phyloP scores from a whole-genome alignment of 2,113 vertebrate genomes.

The Tragelaphus buxtoni region DNA sequence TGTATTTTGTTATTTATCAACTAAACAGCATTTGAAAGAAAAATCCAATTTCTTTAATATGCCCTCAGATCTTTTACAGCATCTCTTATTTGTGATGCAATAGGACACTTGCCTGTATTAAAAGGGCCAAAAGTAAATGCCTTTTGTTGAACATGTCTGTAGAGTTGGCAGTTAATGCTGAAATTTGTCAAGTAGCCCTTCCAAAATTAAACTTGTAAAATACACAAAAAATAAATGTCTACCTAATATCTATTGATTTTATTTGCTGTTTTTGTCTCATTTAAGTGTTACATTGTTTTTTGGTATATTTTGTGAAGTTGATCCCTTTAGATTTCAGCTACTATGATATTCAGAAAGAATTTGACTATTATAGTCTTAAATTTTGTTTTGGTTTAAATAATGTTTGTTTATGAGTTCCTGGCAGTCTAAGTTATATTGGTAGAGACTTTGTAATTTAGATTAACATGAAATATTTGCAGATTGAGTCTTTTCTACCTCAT shows the following conservation, averaged over 20 bases:
- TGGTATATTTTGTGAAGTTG: slow-evolving; percentile 38
- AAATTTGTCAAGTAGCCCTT: slow-evolving; percentile 78
- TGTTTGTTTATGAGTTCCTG: background rate
- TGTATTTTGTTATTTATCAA: slow-evolving; percentile 64
- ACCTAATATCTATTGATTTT: slow-evolving; percentile 80
- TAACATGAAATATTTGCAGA: background rate
- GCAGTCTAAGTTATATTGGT: background rate
- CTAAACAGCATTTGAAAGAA: slow-evolving; percentile 62
- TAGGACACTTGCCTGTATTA: slow-evolving; percentile 72
- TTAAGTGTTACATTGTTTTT: slow-evolving; percentile 57
- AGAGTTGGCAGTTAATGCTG: slow-evolving; percentile 76
- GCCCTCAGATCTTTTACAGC: slow-evolving; percentile 72
- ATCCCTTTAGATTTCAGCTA: slow-evolving; percentile 15
- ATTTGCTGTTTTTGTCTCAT: slow-evolving; percentile 76
- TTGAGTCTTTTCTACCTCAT: background rate
- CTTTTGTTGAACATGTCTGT: slow-evolving; percentile 76
- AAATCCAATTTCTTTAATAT: slow-evolving; percentile 58
- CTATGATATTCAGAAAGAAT: background rate
- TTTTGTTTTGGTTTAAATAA: slow-evolving; percentile 33
- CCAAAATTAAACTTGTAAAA: slow-evolving; percentile 81
- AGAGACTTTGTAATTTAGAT: background rate
- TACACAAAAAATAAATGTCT: slow-evolving; percentile 83
- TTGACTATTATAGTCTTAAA: background rate
- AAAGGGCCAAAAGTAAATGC: slow-evolving; percentile 72
- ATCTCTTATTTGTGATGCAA: slow-evolving; percentile 72